Conservation (phyloP, 2,797 vertebrate species). For the Halcyon chelicuti region DNA sequence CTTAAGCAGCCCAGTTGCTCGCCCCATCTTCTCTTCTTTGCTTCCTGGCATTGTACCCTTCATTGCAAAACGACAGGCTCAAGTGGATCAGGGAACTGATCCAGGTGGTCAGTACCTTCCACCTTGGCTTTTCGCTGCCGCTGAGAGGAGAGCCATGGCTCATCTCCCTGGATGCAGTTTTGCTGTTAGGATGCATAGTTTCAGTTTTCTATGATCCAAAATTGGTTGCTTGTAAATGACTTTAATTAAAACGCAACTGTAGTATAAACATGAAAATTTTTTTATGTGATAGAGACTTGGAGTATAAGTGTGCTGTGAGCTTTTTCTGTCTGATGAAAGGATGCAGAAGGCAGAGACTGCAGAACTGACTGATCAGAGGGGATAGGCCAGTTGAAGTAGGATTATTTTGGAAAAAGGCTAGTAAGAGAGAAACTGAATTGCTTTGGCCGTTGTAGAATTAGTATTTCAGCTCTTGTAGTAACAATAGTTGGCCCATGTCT, state of each 20-base stretch:
- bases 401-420: constrained; percentile 5
- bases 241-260: background rate
- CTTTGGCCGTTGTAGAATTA: background rate
- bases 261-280: background rate
- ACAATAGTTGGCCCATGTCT: background rate
- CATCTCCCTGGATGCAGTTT: background rate
- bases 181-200: background rate
- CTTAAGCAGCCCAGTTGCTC: background rate
- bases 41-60: background rate
- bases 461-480: background rate
- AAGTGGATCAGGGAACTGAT: background rate
- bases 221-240: background rate
- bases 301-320: background rate
- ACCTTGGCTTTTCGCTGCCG: background rate
- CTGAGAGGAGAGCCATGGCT: background rate
- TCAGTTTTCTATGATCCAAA: background rate
- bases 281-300: background rate
- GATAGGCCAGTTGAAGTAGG: background rate
- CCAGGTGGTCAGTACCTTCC: background rate
- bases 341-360: background rate
- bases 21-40: background rate
- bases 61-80: background rate
- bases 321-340: background rate
- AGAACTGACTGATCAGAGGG: background rate
- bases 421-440: background rate